A percentile compares a stretch with the other conserved stretches of the same genome.
phyloP scores from a whole-genome alignment of 2,888 invertebrate species.

The Dioctria rufipes region DNA sequence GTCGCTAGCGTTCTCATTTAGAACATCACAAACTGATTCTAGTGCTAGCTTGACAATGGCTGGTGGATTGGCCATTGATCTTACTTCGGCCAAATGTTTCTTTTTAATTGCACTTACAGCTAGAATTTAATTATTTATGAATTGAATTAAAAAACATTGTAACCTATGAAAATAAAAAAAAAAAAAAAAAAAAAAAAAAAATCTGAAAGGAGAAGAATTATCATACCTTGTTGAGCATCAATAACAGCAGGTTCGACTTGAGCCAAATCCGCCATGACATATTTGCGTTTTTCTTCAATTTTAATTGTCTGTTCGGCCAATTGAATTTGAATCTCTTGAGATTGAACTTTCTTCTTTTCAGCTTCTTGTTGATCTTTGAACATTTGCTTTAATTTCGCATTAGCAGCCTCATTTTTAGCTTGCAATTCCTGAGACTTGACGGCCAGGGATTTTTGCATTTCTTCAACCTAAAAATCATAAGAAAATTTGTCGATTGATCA shows the following conservation, averaged over 20 bases:
- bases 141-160: neutral
- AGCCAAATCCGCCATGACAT: slow-evolving; percentile 96
- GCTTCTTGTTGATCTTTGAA: slow-evolving; percentile 99
- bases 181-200: too few species aligned
- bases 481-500: neutral
- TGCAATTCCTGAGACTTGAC: slow-evolving; percentile 95
- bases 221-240: slow-evolving; percentile 94
- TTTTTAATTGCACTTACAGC: slow-evolving; percentile 97
- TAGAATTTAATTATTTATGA: slow-evolving; percentile 64
- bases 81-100: slow-evolving; percentile 94
- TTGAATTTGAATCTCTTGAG: slow-evolving; percentile 93
- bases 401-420: slow-evolving; percentile 98
- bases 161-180: too few species aligned
- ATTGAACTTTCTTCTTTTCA: slow-evolving; percentile 98
- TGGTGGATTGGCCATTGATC: slow-evolving; percentile 96
- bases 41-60: slow-evolving; percentile 92
- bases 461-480: slow-evolving; percentile 80
- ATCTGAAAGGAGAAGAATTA: neutral
- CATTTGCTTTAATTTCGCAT: slow-evolving; percentile 99
- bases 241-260: slow-evolving; percentile 99
- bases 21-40: slow-evolving; percentile 93
- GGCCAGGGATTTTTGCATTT: slow-evolving; percentile 98
- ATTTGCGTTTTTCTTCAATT: slow-evolving; percentile 93
- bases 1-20: slow-evolving; percentile 91
- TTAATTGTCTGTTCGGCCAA: slow-evolving; percentile 91